Percentiles rank a stretch among this genome's conserved stretches.
phyloP scores from a whole-genome alignment of 2,113 vertebrate genomes.

The Illadopsis cleaveri region DNA sequence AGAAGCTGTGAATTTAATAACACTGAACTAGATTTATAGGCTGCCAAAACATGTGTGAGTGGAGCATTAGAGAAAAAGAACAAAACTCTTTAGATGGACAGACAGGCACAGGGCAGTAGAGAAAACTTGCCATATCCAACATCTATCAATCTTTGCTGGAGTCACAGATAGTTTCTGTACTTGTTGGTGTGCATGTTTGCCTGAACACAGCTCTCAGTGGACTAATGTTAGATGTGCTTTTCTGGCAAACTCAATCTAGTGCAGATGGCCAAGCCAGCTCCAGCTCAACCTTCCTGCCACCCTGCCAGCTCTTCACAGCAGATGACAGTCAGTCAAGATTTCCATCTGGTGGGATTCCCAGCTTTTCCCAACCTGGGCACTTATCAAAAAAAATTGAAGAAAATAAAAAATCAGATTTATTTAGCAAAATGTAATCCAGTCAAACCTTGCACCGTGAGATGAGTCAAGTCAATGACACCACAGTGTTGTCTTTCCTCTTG shows the following conservation, averaged over 20 bases:
- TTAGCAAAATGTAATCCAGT: background rate
- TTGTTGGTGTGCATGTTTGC: background rate
- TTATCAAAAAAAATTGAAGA: background rate
- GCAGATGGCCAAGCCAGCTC: conserved; percentile 41
- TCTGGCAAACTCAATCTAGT: conserved; percentile 1
- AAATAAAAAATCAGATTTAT: background rate
- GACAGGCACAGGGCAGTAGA: background rate
- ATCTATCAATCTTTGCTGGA: background rate
- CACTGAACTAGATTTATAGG: background rate
- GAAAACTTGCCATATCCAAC: background rate
- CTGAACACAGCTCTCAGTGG: background rate
- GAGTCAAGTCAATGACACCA: background rate
- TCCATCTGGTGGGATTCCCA: conserved; percentile 49
- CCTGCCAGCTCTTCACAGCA: conserved; percentile 21
- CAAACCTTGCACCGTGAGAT: background rate
- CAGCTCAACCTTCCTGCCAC: conserved; percentile 24
- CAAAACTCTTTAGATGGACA: background rate
- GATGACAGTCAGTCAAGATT: conserved; percentile 46
- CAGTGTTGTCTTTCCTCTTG: background rate
- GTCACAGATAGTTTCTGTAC: background rate
- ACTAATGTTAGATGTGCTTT: background rate
- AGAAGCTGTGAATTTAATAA: background rate
- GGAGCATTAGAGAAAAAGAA: background rate
- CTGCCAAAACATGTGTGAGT: background rate
- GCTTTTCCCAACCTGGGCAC: background rate